Evolutionary conservation across 2,797 vertebrate genomes (phyloP), one percentile per base, ranked within the genome.

Genomic region (Vultur gryphus): DNA sequence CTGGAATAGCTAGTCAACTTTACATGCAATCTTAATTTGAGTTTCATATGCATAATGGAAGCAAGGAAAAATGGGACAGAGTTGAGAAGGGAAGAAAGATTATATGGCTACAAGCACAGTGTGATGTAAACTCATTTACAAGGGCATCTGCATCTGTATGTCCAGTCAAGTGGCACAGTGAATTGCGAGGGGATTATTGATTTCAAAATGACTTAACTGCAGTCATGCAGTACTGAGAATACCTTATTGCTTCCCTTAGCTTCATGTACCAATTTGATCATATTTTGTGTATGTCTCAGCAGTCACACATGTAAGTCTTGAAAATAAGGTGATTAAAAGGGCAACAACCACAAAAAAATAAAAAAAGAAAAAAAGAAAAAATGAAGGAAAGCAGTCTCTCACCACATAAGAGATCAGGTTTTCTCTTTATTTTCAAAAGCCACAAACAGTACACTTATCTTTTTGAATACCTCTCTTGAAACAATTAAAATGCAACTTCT

Each of bases 171-270:
- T 96, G 92, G 90, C 93, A 96, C 95, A 94, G 80, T 72, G 94
- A 92, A 95, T 93, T 97, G 95, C 73, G 4, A 95, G 64, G 57
- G 93, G 93, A 96, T 96, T 97, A 97, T 95, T 96, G 95, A 96
- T 97, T 97, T 96, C 83, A 90, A 91, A 96, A 97, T 95, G 55
- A 95, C 87, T 97, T 95, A 95, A 97, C 90, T 90, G 93, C 94
- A 97, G 78, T 95, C 93, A 96, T 93, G 94, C 89, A 95, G 70
- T 83, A 88, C 91, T 66, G 85, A 93, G 71, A 96, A 88, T 89
- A 91, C 58, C 66, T 95, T 95, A 92, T 87, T 93, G 87, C 91
- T 93, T 94, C 62, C 51, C 80, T 84, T 85, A 92, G 82, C 77
- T 87, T 87, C 90, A 61, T 96, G 92, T 93, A 95, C 77, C 75